These are phyloP conservation scores for Chaetophractus vellerosus DNA, from an alignment of 2,797 vertebrate genomes.

Conservation along the genomic window DNA sequence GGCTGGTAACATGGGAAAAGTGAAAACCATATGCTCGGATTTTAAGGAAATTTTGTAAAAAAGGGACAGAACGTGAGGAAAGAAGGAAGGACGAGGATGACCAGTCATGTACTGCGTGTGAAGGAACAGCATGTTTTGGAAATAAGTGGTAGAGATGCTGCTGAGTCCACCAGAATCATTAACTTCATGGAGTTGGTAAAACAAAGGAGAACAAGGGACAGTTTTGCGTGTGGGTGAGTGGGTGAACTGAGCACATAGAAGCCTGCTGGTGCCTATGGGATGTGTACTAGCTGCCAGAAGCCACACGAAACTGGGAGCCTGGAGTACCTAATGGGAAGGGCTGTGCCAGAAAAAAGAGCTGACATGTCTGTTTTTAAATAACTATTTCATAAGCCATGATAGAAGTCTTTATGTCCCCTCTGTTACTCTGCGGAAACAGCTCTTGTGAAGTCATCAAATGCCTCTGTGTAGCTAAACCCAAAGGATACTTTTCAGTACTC, in stretches of 20 bases:
- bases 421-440: background rate
- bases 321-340: background rate
- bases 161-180: background rate
- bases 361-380: background rate
- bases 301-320: background rate
- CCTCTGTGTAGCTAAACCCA: background rate
- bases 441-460: background rate
- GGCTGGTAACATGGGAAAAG: background rate
- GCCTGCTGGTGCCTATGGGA: background rate
- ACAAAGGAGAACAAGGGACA: background rate
- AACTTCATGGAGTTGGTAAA: background rate
- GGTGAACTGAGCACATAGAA: background rate
- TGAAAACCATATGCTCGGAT: background rate
- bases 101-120: background rate
- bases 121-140: background rate
- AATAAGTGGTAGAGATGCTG: background rate
- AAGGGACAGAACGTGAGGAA: background rate
- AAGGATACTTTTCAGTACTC: background rate
- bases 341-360: background rate
- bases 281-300: background rate
- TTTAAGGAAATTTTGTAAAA: background rate
- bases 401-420: background rate
- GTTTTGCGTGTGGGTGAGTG: background rate
- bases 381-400: background rate
- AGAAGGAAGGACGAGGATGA: background rate